Evolutionary conservation across 64 coral and sea anemone species (phyloP).

Genomic region (Anthopleura sola): DNA sequence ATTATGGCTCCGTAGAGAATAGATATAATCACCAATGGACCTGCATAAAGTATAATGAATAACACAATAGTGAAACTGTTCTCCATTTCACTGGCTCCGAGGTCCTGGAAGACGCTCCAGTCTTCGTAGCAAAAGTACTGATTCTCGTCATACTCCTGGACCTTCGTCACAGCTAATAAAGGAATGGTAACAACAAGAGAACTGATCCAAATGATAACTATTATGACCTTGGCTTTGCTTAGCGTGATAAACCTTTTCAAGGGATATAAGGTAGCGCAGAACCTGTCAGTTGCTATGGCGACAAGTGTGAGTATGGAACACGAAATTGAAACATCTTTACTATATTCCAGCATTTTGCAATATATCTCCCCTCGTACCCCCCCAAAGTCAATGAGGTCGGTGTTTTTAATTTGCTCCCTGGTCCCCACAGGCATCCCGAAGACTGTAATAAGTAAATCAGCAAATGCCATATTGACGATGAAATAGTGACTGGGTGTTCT

Average conservation of each 20-base stretch:
- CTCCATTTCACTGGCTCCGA: neutral
- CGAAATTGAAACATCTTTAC: constrained; percentile 28
- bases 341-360: constrained; percentile 35
- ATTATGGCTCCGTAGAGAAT: constrained; percentile 50
- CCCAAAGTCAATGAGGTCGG: neutral
- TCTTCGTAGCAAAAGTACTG: constrained; percentile 22
- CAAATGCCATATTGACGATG: constrained; percentile 35
- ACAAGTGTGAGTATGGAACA: constrained; percentile 43
- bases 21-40: constrained; percentile 19
- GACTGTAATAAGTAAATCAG: constrained; percentile 40
- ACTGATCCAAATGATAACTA: constrained; percentile 26
- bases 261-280: constrained; percentile 35
- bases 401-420: constrained; percentile 17
- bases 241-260: constrained; percentile 31
- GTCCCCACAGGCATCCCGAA: constrained; percentile 38
- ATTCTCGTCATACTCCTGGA: neutral
- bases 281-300: constrained; percentile 45
- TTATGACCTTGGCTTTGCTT: neutral
- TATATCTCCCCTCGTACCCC: constrained; percentile 11
- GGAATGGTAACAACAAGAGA: constrained; percentile 24
- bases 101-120: neutral
- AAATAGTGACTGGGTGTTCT: constrained; percentile 23
- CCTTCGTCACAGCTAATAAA: constrained; percentile 29
- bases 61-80: constrained; percentile 29
- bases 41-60: constrained; percentile 23